Conservation (phyloP, 2,113 vertebrate species). For the Psittacula cyanocephala region DNA sequence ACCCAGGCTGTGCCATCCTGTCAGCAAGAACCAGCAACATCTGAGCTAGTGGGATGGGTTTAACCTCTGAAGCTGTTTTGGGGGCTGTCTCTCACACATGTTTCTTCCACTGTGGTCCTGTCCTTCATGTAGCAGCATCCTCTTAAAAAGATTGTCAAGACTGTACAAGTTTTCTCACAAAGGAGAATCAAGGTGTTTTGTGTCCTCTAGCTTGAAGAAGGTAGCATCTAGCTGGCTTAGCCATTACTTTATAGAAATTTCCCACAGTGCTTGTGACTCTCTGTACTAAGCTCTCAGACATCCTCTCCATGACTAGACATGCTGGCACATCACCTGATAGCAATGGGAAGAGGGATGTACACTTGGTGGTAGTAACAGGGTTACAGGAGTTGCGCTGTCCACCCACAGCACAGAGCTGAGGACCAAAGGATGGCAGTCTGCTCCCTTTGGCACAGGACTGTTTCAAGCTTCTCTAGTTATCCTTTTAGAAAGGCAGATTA, state of each 20-base stretch:
- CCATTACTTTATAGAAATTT: background rate
- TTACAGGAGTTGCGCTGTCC: background rate
- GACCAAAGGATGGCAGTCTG: background rate
- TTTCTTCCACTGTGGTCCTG: background rate
- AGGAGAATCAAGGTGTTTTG: background rate
- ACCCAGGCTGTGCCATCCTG: background rate
- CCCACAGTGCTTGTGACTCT: background rate
- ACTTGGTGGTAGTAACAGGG: fast-evolving
- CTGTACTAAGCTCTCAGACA: background rate
- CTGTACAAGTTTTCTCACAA: background rate
- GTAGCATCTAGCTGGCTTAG: background rate
- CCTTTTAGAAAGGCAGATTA: background rate
- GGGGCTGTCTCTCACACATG: background rate
- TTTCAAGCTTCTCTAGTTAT: background rate
- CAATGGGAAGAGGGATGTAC: background rate
- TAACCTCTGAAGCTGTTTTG: background rate
- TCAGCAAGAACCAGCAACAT: background rate
- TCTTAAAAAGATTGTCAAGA: background rate
- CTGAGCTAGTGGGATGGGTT: background rate
- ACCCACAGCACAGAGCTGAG: background rate
- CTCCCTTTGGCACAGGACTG: background rate
- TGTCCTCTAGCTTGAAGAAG: background rate
- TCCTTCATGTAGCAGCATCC: background rate
- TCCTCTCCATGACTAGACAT: background rate
- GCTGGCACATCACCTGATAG: background rate